Conservation (phyloP, 2,113 vertebrate species). For the Melospiza melodia region DNA sequence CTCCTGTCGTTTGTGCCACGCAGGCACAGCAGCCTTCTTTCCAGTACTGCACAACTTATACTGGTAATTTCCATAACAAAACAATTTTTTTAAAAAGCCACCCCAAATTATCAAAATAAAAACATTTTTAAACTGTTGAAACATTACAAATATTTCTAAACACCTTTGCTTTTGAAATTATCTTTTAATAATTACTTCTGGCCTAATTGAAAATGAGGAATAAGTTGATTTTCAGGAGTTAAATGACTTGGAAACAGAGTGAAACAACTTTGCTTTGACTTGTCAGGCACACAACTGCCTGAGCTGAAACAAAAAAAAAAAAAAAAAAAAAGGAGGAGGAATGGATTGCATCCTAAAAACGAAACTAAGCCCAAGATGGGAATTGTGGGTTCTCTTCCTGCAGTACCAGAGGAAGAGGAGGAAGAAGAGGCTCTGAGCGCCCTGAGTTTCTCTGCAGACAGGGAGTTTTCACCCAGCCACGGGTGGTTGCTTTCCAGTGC, state of each 20-base stretch:
- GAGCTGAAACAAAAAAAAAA: background rate
- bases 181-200: background rate
- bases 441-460: background rate
- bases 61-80: background rate
- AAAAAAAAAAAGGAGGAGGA: accelerated
- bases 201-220: background rate
- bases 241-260: background rate
- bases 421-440: background rate
- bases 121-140: background rate
- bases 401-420: background rate
- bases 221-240: background rate
- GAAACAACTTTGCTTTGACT: background rate
- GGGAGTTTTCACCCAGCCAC: background rate
- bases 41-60: background rate
- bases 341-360: background rate
- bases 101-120: background rate
- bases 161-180: background rate
- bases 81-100: accelerated
- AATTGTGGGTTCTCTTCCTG: background rate
- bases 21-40: background rate
- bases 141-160: background rate
- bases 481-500: background rate
- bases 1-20: background rate
- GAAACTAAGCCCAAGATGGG: background rate
- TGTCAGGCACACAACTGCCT: background rate